phyloP scores from a whole-genome alignment of 2,888 invertebrate genomes.

The Steinernema carpocapsae region DNA sequence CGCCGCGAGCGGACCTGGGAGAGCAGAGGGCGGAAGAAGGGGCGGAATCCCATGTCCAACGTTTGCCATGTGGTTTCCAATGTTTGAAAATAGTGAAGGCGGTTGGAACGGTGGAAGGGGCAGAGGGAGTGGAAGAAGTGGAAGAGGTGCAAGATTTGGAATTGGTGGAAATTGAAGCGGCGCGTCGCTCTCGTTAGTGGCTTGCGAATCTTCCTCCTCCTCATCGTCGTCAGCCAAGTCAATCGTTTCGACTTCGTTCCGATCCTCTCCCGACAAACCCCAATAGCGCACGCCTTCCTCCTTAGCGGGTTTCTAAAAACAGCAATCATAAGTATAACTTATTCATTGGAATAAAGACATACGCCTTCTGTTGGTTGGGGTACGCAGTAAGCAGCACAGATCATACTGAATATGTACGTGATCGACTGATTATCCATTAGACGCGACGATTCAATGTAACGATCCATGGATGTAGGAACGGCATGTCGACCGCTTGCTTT shows the following conservation, averaged over 20 bases:
- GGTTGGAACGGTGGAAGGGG: too few relatives aligned
- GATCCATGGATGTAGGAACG: conserved; percentile 44
- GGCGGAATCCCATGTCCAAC: too few relatives aligned
- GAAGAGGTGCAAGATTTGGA: too few relatives aligned
- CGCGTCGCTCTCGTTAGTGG: too few relatives aligned
- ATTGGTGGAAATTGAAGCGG: too few relatives aligned
- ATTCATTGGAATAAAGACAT: not conserved
- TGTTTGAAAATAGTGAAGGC: too few relatives aligned
- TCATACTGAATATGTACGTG: conserved; percentile 46
- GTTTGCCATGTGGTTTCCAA: too few relatives aligned
- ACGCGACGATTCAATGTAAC: conserved; percentile 42
- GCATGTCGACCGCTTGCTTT: not conserved
- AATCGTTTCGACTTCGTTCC: not conserved
- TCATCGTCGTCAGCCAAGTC: not conserved
- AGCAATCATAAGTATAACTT: not conserved
- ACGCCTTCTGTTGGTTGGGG: not conserved
- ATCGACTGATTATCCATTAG: conserved; percentile 51
- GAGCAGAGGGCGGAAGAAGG: too few relatives aligned
- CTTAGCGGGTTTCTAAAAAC: not conserved
- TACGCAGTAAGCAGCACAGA: conserved; percentile 23
- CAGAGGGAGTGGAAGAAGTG: too few relatives aligned
- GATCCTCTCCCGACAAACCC: conserved; percentile 21
- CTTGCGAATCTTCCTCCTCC: not conserved
- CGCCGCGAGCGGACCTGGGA: too few relatives aligned
- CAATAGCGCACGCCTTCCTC: not conserved